These are phyloP conservation scores for Folsomia candida DNA, from an alignment of 2,888 invertebrate genomes.

Conservation along the genomic window DNA sequence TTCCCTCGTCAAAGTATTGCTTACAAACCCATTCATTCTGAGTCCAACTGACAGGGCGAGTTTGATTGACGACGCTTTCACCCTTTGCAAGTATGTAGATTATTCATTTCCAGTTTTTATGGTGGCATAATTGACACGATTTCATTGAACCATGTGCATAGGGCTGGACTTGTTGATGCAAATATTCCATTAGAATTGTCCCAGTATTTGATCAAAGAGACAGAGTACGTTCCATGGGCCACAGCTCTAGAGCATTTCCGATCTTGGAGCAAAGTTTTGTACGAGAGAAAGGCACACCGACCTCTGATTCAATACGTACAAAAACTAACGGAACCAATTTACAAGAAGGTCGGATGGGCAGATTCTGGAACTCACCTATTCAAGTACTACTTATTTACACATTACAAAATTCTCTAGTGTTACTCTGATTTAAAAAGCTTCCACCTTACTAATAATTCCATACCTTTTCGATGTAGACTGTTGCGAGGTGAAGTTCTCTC, in stretches of 20 bases:
- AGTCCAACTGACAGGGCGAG: constrained; percentile 75
- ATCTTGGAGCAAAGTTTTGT: constrained; percentile 69
- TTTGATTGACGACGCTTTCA: constrained; percentile 78
- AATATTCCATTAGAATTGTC: constrained; percentile 66
- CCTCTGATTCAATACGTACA: constrained; percentile 65
- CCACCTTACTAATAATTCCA: too few species aligned
- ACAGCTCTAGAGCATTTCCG: constrained; percentile 73
- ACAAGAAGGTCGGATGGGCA: constrained; percentile 64
- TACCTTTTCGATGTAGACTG: constrained; percentile 63
- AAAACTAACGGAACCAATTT: constrained; percentile 61
- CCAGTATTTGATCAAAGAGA: constrained; percentile 66
- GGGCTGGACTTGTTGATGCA: constrained; percentile 68
- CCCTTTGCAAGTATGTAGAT: constrained; percentile 66
- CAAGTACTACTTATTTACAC: too few species aligned
- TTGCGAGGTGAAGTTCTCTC: constrained; percentile 69
- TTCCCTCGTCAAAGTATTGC: constrained; percentile 65
- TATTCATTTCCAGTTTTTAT: not conserved
- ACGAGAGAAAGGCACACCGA: constrained; percentile 68
- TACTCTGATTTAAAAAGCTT: too few species aligned
- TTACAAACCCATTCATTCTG: constrained; percentile 63
- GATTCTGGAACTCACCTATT: constrained; percentile 65
- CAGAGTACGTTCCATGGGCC: constrained; percentile 80
- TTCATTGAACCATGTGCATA: constrained; percentile 81
- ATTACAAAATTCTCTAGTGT: too few species aligned
- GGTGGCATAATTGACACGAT: too few species aligned